Evolutionary conservation across 2,888 invertebrate species (phyloP).

Genomic region (Melanchra persicariae): DNA sequence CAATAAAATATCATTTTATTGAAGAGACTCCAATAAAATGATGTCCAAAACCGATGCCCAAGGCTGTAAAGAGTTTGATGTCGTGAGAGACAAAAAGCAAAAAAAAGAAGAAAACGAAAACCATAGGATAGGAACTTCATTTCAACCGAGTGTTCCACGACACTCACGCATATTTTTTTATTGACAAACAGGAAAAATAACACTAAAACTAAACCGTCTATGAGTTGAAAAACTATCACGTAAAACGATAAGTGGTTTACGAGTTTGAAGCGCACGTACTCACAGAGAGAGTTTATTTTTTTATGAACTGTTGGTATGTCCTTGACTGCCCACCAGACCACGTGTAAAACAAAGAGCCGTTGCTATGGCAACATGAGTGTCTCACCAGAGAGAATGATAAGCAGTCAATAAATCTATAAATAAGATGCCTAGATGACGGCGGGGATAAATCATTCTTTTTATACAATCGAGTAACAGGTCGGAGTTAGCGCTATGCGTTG

Average conservation of each 20-base stretch:
- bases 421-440: constrained; percentile 34
- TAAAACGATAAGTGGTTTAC: constrained; percentile 11
- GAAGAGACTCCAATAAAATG: no score
- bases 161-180: not conserved
- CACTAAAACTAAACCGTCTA: not conserved
- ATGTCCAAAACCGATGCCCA: no score
- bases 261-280: not conserved
- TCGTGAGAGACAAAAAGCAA: no score
- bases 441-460: constrained; percentile 49
- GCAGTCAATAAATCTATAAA: constrained; percentile 45
- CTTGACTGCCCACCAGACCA: constrained; percentile 17
- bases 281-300: not conserved
- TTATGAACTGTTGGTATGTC: not conserved
- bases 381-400: constrained; percentile 43
- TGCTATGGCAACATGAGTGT: constrained; percentile 49
- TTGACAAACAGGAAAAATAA: not conserved
- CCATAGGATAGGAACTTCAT: no score
- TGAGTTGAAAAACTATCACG: constrained; percentile 1
- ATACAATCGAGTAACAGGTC: constrained; percentile 34
- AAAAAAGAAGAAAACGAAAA: no score
- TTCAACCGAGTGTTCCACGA: no score
- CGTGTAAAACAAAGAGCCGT: constrained; percentile 19
- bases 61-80: no score
- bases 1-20: no score
- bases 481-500: constrained; percentile 3